Conservation (phyloP, 2,888 invertebrate genomes). For the Parnassius smintheus region DNA sequence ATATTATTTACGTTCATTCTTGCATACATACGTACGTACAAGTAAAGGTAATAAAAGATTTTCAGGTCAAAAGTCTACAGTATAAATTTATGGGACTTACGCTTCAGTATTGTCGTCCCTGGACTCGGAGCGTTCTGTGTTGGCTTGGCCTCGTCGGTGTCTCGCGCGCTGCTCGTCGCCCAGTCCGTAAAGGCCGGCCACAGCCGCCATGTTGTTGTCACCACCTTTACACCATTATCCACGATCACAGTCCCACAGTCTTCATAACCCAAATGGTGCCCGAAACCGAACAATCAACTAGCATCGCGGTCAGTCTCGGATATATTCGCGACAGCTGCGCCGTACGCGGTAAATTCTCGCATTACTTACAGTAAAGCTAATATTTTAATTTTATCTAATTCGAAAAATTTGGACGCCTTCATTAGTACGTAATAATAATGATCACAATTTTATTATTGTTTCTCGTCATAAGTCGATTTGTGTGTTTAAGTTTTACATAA, state of each 20-base stretch:
- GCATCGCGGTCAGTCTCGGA: slow-evolving; percentile 16
- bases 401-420: slow-evolving; percentile 72
- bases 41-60: too few relatives aligned
- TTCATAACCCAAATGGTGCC: slow-evolving; percentile 35
- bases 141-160: slow-evolving; percentile 79
- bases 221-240: slow-evolving; percentile 46
- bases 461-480: slow-evolving; percentile 59
- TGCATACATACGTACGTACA: too few relatives aligned
- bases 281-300: slow-evolving; percentile 22
- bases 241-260: slow-evolving; percentile 45
- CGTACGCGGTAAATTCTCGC: slow-evolving; percentile 18
- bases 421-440: slow-evolving; percentile 60
- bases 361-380: slow-evolving; percentile 28
- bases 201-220: slow-evolving; percentile 84
- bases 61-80: not conserved
- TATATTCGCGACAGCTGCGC: slow-evolving; percentile 19
- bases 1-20: too few relatives aligned
- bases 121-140: slow-evolving; percentile 84
- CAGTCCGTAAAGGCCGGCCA: slow-evolving; percentile 89
- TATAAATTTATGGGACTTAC: slow-evolving; percentile 60
- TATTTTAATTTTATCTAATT: slow-evolving; percentile 49
- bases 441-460: slow-evolving; percentile 76
- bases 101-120: slow-evolving; percentile 80
- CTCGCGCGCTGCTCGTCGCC: slow-evolving; percentile 86
- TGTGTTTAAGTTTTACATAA: slow-evolving; percentile 31